Conservation (phyloP, 2,113 vertebrate species). For the Ploceus nigricollis region DNA sequence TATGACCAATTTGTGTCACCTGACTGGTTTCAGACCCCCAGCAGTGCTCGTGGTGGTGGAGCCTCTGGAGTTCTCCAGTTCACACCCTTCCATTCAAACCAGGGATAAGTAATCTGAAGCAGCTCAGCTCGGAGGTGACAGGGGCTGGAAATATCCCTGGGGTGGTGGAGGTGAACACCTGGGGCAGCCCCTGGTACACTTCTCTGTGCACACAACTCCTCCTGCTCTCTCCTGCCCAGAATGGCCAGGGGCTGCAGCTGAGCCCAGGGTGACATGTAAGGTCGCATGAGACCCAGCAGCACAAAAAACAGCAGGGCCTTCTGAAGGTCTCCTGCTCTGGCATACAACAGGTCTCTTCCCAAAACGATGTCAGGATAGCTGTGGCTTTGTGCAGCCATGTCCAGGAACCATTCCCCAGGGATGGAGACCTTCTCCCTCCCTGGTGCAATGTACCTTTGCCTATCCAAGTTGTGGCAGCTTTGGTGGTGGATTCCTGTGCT, state of each 20-base stretch:
- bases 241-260: background rate
- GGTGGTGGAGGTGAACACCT: background rate
- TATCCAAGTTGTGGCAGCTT: background rate
- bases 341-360: background rate
- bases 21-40: background rate
- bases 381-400: background rate
- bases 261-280: background rate
- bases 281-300: background rate
- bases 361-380: too few relatives aligned
- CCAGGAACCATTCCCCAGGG: background rate
- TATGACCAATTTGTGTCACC: background rate
- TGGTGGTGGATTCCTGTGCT: background rate
- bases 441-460: background rate
- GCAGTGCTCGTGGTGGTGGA: background rate
- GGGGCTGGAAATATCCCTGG: background rate
- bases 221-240: background rate
- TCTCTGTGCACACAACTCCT: rapidly evolving
- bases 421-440: background rate
- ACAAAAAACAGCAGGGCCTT: background rate
- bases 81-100: background rate
- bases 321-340: background rate
- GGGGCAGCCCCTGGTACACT: background rate
- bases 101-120: background rate
- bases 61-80: background rate
- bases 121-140: background rate